A percentile compares a stretch with the other conserved stretches of the same genome.
These are phyloP conservation scores for Trichonephila clavata DNA, from an alignment of 1,140 invertebrate species.

Conservation along the genomic window DNA sequence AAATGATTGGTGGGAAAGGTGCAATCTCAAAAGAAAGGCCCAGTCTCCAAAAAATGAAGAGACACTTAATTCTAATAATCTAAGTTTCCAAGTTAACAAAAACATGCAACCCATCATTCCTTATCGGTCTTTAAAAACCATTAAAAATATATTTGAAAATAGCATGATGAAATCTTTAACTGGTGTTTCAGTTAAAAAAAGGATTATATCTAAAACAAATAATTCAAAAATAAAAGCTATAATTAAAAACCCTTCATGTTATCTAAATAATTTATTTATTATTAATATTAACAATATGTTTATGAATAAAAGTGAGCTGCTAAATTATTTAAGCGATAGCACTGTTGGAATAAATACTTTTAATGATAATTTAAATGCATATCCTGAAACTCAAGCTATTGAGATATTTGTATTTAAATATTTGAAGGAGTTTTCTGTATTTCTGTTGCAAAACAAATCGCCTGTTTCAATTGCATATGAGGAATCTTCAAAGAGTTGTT, in stretches of 20 bases:
- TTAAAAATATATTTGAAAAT: conserved; percentile 47
- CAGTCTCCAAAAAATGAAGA: not conserved
- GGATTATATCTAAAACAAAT: not conserved
- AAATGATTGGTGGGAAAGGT: conserved; percentile 31
- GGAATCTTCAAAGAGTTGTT: not conserved
- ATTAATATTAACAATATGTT: not conserved
- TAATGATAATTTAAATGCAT: not conserved
- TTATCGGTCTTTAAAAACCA: conserved; percentile 48
- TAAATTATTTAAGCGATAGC: not conserved
- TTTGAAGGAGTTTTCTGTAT: not conserved
- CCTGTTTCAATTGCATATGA: not conserved
- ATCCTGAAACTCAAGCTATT: not conserved
- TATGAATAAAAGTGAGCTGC: not conserved
- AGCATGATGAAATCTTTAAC: not conserved
- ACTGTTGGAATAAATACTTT: not conserved
- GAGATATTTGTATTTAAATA: not conserved
- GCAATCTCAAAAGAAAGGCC: not conserved
- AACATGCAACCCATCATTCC: conserved; percentile 43
- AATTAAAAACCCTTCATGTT: not conserved
- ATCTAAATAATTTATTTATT: not conserved
- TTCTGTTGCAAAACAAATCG: not conserved
- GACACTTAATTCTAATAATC: not conserved
- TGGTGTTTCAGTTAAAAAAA: not conserved
- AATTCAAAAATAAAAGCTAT: not conserved
- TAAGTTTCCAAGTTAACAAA: not conserved